These are phyloP conservation scores for Sebastes wilsoni DNA, from an alignment of 2,797 vertebrate species.

Conservation along the genomic window DNA sequence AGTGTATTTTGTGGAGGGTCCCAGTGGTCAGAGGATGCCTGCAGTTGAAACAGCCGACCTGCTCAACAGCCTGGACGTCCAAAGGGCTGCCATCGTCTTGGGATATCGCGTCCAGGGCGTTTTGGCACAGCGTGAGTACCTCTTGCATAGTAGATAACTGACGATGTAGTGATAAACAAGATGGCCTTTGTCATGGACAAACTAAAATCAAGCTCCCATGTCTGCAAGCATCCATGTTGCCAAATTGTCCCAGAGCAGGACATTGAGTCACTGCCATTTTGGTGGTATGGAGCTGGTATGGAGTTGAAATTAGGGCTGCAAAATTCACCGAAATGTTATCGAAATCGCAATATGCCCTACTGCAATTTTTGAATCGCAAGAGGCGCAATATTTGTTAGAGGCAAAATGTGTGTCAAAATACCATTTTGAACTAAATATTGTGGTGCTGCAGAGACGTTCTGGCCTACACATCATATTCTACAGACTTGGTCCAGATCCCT, in stretches of 20 bases:
- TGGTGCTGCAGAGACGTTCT: background rate
- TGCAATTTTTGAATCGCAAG: no score
- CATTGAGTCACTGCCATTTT: background rate
- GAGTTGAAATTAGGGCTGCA: background rate
- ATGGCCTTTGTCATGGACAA: background rate
- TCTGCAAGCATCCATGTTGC: background rate
- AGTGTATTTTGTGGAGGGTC: slow-evolving; percentile 95
- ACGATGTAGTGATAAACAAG: background rate
- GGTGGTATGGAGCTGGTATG: background rate
- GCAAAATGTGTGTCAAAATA: background rate
- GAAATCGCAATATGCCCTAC: no score
- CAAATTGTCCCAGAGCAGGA: background rate
- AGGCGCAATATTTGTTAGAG: no score
- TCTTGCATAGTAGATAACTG: background rate
- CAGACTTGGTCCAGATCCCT: background rate
- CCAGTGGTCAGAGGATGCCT: slow-evolving; percentile 87
- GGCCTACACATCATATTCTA: background rate
- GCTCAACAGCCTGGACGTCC: slow-evolving; percentile 93
- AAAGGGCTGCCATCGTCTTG: slow-evolving; percentile 94
- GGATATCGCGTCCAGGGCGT: slow-evolving; percentile 95
- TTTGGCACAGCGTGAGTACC: slow-evolving; percentile 93
- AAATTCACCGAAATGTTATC: no score
- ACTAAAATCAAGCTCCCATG: background rate
- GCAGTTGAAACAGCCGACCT: slow-evolving; percentile 86
- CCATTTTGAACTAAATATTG: background rate